phyloP scores from a whole-genome alignment of 2,113 vertebrate genomes.

The Percopsis transmontana region DNA sequence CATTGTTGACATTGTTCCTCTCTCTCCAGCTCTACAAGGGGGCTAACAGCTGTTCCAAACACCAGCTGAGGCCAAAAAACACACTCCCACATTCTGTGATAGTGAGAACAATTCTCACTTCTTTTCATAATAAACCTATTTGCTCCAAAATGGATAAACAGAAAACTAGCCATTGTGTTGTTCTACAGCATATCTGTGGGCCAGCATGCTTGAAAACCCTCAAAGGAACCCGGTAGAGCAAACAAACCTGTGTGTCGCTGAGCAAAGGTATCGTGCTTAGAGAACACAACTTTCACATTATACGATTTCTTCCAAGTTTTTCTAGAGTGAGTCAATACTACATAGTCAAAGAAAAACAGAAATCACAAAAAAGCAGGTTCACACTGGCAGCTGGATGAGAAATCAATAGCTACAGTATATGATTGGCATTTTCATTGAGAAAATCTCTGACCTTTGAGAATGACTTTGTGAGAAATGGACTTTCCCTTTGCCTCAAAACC shows the following conservation, averaged over 20 bases:
- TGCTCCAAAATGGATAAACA: constrained; percentile 15
- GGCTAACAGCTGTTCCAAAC: constrained; percentile 67
- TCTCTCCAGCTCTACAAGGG: constrained; percentile 32
- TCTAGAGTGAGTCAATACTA: background rate
- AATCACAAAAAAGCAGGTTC: background rate
- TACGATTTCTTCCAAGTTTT: constrained; percentile 23
- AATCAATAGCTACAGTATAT: background rate
- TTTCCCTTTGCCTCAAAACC: constrained; percentile 45
- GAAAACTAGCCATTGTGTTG: background rate
- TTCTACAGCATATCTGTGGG: too few species aligned
- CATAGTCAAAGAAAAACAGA: background rate
- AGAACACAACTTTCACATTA: background rate
- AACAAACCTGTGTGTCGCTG: background rate
- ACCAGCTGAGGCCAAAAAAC: constrained; percentile 52
- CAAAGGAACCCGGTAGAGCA: constrained; percentile 11
- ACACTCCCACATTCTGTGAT: constrained; percentile 21
- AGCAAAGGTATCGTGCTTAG: background rate
- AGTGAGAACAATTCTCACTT: constrained; percentile 18
- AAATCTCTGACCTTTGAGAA: constrained; percentile 20
- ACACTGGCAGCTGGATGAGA: background rate
- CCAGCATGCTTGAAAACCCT: constrained; percentile 7
- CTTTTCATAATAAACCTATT: constrained; percentile 41
- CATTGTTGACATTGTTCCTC: constrained; percentile 38
- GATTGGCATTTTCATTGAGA: background rate
- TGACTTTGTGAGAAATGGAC: constrained; percentile 42